Evolutionary conservation across 2,797 vertebrate genomes (phyloP).

Genomic region (Spatula versicolor): DNA sequence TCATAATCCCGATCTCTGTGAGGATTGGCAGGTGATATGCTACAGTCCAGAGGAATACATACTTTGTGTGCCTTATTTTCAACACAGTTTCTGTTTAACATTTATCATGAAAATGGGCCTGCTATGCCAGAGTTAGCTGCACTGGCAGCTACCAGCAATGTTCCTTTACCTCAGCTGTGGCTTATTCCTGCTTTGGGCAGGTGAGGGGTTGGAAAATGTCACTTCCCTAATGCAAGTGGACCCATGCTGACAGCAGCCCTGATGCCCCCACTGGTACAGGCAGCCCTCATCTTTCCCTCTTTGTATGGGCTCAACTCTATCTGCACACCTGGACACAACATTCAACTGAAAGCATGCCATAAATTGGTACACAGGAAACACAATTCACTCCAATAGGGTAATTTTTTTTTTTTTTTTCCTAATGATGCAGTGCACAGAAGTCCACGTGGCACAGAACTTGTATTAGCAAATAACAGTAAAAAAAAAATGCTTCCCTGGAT

Average conservation of each 20-base stretch:
- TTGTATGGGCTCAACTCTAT: fast-evolving
- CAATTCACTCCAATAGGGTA: not conserved
- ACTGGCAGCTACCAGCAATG: no score
- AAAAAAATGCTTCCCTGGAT: not conserved
- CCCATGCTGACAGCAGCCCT: not conserved
- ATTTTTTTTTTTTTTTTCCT: not conserved
- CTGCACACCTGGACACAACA: not conserved
- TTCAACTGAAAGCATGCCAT: not conserved
- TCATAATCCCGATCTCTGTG: not conserved
- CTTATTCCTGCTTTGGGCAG: not conserved
- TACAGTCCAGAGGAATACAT: not conserved
- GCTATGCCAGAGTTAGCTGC: not conserved
- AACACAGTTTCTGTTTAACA: not conserved
- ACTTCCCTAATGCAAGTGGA: not conserved
- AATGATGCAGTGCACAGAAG: not conserved
- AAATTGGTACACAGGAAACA: not conserved
- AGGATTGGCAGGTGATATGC: not conserved
- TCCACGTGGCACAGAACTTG: not conserved
- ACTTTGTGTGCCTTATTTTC: not conserved
- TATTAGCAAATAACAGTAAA: not conserved
- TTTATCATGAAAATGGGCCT: not conserved
- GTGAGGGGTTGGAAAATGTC: not conserved
- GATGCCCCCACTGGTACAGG: fast-evolving
- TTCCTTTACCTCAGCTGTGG: not conserved
- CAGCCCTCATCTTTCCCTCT: not conserved